phyloP scores from a whole-genome alignment of 2,888 invertebrate species.

The Isoperla grammatica region DNA sequence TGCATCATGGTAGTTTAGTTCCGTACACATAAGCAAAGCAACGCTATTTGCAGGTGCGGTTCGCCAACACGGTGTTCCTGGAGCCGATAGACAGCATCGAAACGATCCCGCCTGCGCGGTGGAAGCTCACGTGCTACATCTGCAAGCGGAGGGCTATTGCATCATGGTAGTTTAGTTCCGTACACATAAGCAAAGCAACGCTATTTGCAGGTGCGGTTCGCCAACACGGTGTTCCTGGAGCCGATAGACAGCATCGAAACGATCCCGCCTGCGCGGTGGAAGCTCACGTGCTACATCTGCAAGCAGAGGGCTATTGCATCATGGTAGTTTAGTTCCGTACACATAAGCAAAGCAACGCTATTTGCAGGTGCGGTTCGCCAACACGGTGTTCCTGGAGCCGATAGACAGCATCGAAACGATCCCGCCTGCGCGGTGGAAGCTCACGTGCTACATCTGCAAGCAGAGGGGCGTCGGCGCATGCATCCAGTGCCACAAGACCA shows the following conservation, averaged over 20 bases:
- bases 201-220: slow-evolving; percentile 73
- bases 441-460: slow-evolving; percentile 97
- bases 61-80: slow-evolving; percentile 91
- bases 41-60: slow-evolving; percentile 62
- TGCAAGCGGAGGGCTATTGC: slow-evolving; percentile 88
- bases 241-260: slow-evolving; percentile 96
- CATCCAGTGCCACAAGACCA: slow-evolving; percentile 95
- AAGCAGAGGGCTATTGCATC: slow-evolving; percentile 85
- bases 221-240: slow-evolving; percentile 92
- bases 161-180: no score
- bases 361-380: slow-evolving; percentile 76
- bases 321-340: no score
- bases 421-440: slow-evolving; percentile 90
- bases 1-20: no score
- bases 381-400: slow-evolving; percentile 92
- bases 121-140: slow-evolving; percentile 95
- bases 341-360: no score
- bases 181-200: no score
- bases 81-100: slow-evolving; percentile 98
- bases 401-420: slow-evolving; percentile 96
- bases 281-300: slow-evolving; percentile 94
- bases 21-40: no score
- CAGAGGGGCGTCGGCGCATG: slow-evolving; percentile 90
- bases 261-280: slow-evolving; percentile 94
- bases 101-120: slow-evolving; percentile 90